A percentile compares a stretch with the other conserved stretches of the same genome.
Evolutionary conservation across 2,888 invertebrate genomes (phyloP).

Genomic region (Eupsilia transversa): DNA sequence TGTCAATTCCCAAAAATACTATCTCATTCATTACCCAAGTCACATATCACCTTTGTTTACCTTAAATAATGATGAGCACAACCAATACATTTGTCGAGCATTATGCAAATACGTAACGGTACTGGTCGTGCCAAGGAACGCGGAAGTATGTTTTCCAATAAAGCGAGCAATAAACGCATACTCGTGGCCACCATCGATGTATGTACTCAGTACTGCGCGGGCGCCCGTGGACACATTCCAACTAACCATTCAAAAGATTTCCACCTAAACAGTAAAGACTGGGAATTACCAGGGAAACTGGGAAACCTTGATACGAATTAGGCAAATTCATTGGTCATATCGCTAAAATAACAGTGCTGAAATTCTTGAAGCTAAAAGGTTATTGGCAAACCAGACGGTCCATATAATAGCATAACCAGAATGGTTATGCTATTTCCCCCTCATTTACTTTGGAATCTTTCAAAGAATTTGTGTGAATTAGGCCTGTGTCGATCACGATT

Average conservation of each 20-base stretch:
- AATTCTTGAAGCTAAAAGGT: neutral
- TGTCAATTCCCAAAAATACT: neutral
- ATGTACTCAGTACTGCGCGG: constrained; percentile 57
- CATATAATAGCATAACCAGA: no score
- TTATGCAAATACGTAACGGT: constrained; percentile 82
- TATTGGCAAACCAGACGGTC: neutral
- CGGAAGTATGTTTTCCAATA: constrained; percentile 87
- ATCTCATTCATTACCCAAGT: constrained; percentile 11
- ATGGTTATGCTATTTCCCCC: neutral
- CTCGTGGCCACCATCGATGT: constrained; percentile 73
- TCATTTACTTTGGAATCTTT: neutral
- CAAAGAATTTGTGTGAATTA: neutral
- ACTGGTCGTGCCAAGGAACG: constrained; percentile 79
- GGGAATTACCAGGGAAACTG: constrained; percentile 24
- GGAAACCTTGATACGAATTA: constrained; percentile 12
- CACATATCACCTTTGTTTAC: constrained; percentile 48
- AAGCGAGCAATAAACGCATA: constrained; percentile 83
- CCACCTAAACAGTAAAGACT: constrained; percentile 32
- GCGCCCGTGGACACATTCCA: constrained; percentile 75
- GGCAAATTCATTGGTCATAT: neutral
- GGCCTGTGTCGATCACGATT: no score
- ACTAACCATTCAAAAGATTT: constrained; percentile 69
- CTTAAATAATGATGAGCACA: constrained; percentile 67
- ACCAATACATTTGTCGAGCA: constrained; percentile 67
- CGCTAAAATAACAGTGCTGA: neutral